Base-by-base conservation (phyloP, 1,140 invertebrate genomes). In the Teleopsis dalmanni region DNA sequence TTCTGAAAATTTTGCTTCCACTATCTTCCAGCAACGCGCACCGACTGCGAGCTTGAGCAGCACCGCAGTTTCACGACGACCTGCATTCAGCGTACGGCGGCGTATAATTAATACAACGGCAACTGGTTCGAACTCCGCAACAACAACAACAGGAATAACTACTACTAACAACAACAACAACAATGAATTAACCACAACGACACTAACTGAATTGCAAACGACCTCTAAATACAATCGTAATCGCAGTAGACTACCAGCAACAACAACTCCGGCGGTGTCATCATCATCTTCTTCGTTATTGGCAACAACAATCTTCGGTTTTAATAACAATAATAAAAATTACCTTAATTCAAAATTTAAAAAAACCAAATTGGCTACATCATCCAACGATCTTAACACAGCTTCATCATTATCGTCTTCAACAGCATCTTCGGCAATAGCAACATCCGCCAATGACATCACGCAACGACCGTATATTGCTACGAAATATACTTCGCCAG, bases 11-110 rank as follows among this genome's bases (percentile, higher is more conserved):
- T 13, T 18, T 18, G 26, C 23, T 43, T 43, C 41, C 41, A 43
- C 21, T 19, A 27, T 31, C 41, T 43, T 43, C 31, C 26, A 66
- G 63, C 56, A 61, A 49, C 63, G 63, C 38, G 51, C 56, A 43
- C 60, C 60, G 34, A 59, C 59, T 50, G 44, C 48, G 57, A 51
- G 55, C 44, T 50, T 27, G 44, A 31, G 38, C 34, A 21, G 7
- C 50, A 47, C 47, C 23, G 37, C 33, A 34, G 60, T 54, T 29
- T 59, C 63, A 31, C 63, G 61, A 21, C 59, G 64, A 23, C 64
- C 64, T 19, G 58, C 64, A 51, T 27, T 67, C 37, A 67, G 64
- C 26, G 64, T 67, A 45, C 64, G 64, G 53, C 57, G 59, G 29
- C 64, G 64, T 42, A 56, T 64, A 54, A 64, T 66, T 37, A 67